Evolutionary conservation across 1,140 invertebrate genomes (phyloP).

Genomic region (Apolygus lucorum): DNA sequence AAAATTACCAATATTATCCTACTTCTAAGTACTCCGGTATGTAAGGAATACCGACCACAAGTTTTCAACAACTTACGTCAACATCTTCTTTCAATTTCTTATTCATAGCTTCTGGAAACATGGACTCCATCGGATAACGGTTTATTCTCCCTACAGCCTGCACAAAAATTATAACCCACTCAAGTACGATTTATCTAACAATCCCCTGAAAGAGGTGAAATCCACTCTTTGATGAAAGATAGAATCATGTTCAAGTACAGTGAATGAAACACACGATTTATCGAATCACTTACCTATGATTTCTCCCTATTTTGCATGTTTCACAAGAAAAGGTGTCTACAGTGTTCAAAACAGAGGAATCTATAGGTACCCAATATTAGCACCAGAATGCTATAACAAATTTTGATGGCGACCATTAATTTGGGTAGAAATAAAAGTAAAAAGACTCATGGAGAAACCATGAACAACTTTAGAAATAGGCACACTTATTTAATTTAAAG

Average conservation of each 20-base stretch:
- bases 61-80: neutral
- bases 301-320: neutral
- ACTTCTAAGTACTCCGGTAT: too few relatives aligned
- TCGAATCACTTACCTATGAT: neutral
- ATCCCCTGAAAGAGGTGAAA: too few relatives aligned
- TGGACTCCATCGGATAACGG: neutral
- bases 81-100: constrained; percentile 12
- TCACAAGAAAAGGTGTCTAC: neutral
- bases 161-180: neutral
- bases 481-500: too few relatives aligned
- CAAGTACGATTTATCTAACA: too few relatives aligned
- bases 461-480: too few relatives aligned
- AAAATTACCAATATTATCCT: too few relatives aligned
- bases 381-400: too few relatives aligned
- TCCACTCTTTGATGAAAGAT: neutral
- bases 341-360: neutral
- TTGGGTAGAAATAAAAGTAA: too few relatives aligned
- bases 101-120: neutral
- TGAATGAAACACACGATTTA: neutral
- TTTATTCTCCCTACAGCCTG: neutral
- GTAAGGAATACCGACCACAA: too few relatives aligned
- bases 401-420: too few relatives aligned
- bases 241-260: neutral
- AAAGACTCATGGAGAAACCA: too few relatives aligned
- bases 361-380: too few relatives aligned